Evolutionary conservation across 2,113 vertebrate species (phyloP), one percentile per base, ranked within the genome.

Genomic region (Planiliza haematocheilus): DNA sequence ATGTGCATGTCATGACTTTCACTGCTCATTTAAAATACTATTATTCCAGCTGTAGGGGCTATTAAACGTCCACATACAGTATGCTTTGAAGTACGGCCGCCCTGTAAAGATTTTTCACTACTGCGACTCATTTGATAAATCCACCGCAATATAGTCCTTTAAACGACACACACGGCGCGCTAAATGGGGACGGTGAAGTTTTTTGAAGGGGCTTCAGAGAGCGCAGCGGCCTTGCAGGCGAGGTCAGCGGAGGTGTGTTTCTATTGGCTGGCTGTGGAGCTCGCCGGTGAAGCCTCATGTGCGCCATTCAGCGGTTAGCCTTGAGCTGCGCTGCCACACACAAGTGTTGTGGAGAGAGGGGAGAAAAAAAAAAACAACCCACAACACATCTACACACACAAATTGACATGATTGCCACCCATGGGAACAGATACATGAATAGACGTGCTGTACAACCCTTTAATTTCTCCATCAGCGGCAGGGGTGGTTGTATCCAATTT

Each of bases 301-400:
- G 84, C 70, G 68, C 83, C 85, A 85, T 88, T 88, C 83, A 89
- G 53, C n/a, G 17, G 69, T 83, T 56, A 59, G 85, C 89, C 90
- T 89, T 89, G 84, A 90, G 84, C 60, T 65, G 60, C n/a, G 45
- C 75, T 62, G 52, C 71, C 59, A 65, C 58, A 50, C 57, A 7
- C 21, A 64, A 72, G 57, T 14, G 58, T 34, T 74, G 52, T 51
- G 20, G n/a, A 36, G 62, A 65, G 51, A 38, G 38, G 50, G 50
- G 7, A 50, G 21, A 30, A 30, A 30, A 17, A 17, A 20, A 39
- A 8, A 21, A 3, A 16, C 41, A 36, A 38, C 21, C 51, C 30
- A 63, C 42, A 57, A 41, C 48, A 61, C 20, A 51, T 30, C 24
- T 30, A 43, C 36, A 13, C 14, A 45, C 17, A 48, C 37, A 73